phyloP scores from a whole-genome alignment of 64 coral and sea anemone genomes.

The Stichodactyla mertensii region DNA sequence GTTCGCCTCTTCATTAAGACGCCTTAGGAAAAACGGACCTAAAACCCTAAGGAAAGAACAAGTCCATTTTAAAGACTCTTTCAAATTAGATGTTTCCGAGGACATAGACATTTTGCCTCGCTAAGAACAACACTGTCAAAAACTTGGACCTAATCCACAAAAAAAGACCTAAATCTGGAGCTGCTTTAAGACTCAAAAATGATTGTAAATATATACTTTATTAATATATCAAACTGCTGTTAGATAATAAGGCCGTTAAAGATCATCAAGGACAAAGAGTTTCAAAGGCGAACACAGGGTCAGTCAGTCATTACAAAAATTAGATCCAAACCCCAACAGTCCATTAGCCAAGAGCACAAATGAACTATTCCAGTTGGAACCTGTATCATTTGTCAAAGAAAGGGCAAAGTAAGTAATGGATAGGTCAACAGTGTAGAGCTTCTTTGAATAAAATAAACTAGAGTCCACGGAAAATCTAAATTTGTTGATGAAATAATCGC shows the following conservation, averaged over 20 bases:
- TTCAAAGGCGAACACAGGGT: not conserved
- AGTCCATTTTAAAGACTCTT: conserved; percentile 15
- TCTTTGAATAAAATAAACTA: not conserved
- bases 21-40: not conserved
- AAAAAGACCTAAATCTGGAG: not conserved
- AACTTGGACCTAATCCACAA: not conserved
- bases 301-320: not conserved
- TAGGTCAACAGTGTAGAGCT: too few species aligned
- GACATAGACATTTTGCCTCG: conserved; percentile 12
- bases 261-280: not conserved
- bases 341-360: not conserved
- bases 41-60: not conserved
- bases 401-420: too few species aligned
- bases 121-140: not conserved
- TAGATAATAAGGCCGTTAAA: not conserved
- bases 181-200: not conserved
- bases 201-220: not conserved
- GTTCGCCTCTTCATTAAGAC: not conserved
- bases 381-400: too few species aligned
- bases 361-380: not conserved
- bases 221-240: not conserved
- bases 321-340: not conserved
- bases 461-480: not conserved
- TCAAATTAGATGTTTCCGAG: conserved; percentile 19
- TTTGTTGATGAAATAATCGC: not conserved